Percentiles rank a stretch among this genome's conserved stretches.
These are phyloP conservation scores for Holacanthus passer DNA, from an alignment of 2,113 vertebrate species.

Conservation along the genomic window DNA sequence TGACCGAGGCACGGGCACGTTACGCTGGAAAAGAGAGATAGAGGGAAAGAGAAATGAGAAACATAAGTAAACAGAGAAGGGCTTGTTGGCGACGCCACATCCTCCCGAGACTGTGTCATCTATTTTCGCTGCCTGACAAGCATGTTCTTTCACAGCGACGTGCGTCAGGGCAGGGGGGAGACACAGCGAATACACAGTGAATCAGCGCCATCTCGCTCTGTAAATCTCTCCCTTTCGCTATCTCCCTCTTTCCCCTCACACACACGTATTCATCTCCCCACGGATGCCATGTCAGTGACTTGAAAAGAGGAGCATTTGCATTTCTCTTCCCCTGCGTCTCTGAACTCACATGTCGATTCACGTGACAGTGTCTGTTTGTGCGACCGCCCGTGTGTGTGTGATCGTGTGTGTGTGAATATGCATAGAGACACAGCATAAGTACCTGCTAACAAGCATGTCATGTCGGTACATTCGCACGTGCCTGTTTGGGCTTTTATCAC, in stretches of 20 bases:
- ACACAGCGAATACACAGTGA: conserved; percentile 56
- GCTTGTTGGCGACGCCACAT: conserved; percentile 44
- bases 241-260: conserved; percentile 21
- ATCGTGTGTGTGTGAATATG: conserved; percentile 23
- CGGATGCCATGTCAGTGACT: conserved; percentile 71
- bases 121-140: conserved; percentile 68
- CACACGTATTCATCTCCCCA: conserved; percentile 58
- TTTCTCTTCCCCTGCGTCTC: conserved; percentile 68
- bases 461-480: conserved; percentile 46
- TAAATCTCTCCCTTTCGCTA: conserved; percentile 20
- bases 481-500: conserved; percentile 36
- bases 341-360: conserved; percentile 72
- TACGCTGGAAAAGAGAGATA: conserved; percentile 10
- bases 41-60: conserved; percentile 45
- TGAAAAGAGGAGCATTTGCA: conserved; percentile 76
- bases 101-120: conserved; percentile 70
- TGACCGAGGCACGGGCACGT: not conserved
- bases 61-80: conserved; percentile 53
- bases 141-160: conserved; percentile 61
- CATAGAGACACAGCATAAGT: not conserved
- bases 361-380: conserved; percentile 38
- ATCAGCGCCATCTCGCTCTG: conserved; percentile 63
- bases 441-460: conserved; percentile 44
- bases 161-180: conserved; percentile 37
- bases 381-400: conserved; percentile 7